A percentile compares a stretch with the other conserved stretches of the same genome.
phyloP scores from a whole-genome alignment of 2,888 invertebrate genomes.

The Chymomyza procnemis region DNA sequence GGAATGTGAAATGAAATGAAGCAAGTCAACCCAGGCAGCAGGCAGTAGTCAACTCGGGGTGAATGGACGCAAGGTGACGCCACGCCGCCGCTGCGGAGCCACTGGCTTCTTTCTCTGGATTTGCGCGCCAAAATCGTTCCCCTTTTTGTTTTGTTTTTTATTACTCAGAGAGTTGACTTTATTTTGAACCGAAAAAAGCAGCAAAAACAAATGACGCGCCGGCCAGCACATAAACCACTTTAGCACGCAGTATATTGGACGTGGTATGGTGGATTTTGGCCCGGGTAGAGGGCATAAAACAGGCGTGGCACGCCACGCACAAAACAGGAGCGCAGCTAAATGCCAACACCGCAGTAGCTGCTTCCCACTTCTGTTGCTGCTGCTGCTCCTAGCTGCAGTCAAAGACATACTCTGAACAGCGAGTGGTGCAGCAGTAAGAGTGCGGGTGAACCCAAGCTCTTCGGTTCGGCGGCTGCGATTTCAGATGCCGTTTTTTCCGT shows the following conservation, averaged over 20 bases:
- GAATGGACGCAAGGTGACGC: slow-evolving; percentile 69
- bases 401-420: not conserved
- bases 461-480: slow-evolving; percentile 34
- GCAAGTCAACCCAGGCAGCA: not conserved
- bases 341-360: slow-evolving; percentile 20
- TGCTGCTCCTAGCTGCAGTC: not conserved
- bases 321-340: slow-evolving; percentile 8
- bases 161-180: slow-evolving; percentile 50
- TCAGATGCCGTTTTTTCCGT: slow-evolving; percentile 9
- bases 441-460: slow-evolving; percentile 13
- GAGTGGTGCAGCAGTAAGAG: not conserved
- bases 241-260: slow-evolving; percentile 28
- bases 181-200: slow-evolving; percentile 43
- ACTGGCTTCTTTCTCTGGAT: slow-evolving; percentile 47
- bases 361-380: not conserved
- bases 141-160: slow-evolving; percentile 35
- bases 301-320: not conserved
- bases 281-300: slow-evolving; percentile 3
- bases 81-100: slow-evolving; percentile 36
- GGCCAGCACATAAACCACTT: slow-evolving; percentile 20
- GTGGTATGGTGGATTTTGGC: not conserved
- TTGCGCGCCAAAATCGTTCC: slow-evolving; percentile 65
- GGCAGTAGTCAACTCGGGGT: slow-evolving; percentile 44
- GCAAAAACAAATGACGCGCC: slow-evolving; percentile 14
- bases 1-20: slow-evolving; percentile 6